Evolutionary conservation across 2,888 invertebrate species (phyloP).

Genomic region (Pterostichus niger): DNA sequence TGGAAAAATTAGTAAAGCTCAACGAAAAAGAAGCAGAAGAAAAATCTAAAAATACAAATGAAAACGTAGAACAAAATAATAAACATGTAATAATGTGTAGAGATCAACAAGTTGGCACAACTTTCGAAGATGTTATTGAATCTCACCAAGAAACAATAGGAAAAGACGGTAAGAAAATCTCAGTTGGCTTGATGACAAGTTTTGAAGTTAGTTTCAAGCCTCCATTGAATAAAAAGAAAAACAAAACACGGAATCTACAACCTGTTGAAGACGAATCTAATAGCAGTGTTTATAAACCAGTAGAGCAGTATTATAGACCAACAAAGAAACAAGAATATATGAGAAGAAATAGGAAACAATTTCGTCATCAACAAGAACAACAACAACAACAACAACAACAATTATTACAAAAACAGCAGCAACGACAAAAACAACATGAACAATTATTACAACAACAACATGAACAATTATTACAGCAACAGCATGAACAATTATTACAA

Average conservation of each 20-base stretch:
- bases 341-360: slow-evolving; percentile 45
- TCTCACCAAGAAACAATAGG: slow-evolving; percentile 73
- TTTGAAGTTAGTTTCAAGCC: slow-evolving; percentile 79
- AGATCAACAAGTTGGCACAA: slow-evolving; percentile 65
- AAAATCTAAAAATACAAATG: slow-evolving; percentile 62
- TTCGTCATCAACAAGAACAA: slow-evolving; percentile 65
- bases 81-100: slow-evolving; percentile 64
- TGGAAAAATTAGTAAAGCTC: slow-evolving; percentile 79
- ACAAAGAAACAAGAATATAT: slow-evolving; percentile 38
- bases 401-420: not conserved
- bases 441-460: too few species aligned
- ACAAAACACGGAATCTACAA: slow-evolving; percentile 8
- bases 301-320: not conserved
- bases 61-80: slow-evolving; percentile 59
- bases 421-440: not conserved
- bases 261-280: slow-evolving; percentile 39
- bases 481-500: slow-evolving; percentile 63
- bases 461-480: too few species aligned
- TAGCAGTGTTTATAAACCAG: slow-evolving; percentile 31
- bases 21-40: slow-evolving; percentile 68
- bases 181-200: slow-evolving; percentile 86
- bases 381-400: not conserved
- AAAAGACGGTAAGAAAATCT: slow-evolving; percentile 79
- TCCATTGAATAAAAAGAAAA: slow-evolving; percentile 21
- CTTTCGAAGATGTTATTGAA: slow-evolving; percentile 65